Evolutionary conservation across 2,888 invertebrate genomes (phyloP), one percentile per base, ranked within the genome.

Genomic region (Myopa testacea): DNA sequence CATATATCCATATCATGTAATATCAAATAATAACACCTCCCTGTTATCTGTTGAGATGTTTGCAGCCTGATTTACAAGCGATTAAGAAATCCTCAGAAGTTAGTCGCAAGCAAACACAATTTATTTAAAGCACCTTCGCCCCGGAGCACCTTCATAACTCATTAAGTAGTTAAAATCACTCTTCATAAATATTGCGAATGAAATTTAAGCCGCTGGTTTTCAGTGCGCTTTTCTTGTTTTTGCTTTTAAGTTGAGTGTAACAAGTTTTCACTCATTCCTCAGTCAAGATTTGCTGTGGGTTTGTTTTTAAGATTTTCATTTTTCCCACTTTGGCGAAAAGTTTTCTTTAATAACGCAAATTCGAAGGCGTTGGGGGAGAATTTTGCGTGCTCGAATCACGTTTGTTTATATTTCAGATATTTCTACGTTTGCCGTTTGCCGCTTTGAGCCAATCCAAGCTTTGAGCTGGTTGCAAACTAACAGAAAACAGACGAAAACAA

Each of bases 331-430:
- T 70, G 34, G 26, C 7, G 34, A 26, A 37, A 37, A 37, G 63
- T 63, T 63, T 63, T 12, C 37, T 70, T 70, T 26, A 37, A 26
- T 55, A 70, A 52, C 52, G 70, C 55, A 55, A 70, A 52, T 16
- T 34, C 26, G 19, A 45, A 70, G 55, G 34, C 70, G 70, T 55
- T 69, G 52, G 14, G 37, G 52, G 52, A 6, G 55, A 70, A 70
- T 70, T 55, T 70, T 70, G 70, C 70, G 70, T 70, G 70, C 55
- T 52, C 55, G 55, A 52, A 52, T 70, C 70, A 26, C 70, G 70
- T 70, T 70, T 70, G 55, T 52, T 70, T 70, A 55, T 26, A 70
- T 55, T 70, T 70, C 70, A 55, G 37, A 14, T 55, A 52, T 26
- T 14, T 8, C 45, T 45, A 45, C 45, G 34, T 63, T 70, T 70